A percentile compares a stretch with the other conserved stretches of the same genome.
Conservation (phyloP, 2,113 vertebrate genomes). For the Engraulis encrasicolus region DNA sequence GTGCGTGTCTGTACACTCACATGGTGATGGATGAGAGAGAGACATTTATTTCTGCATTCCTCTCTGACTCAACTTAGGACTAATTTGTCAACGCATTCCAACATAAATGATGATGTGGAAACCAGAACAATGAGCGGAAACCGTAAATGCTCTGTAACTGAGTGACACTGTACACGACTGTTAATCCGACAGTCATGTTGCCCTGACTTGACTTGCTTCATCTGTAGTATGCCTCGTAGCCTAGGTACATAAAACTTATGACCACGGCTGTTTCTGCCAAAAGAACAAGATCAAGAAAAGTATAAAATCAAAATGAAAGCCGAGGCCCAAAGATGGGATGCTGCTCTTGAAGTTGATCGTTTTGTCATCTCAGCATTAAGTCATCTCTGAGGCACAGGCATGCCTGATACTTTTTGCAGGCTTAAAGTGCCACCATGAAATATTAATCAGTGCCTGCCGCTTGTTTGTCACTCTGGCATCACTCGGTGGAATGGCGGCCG, state of each 20-base stretch:
- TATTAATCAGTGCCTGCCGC: slow-evolving; percentile 69
- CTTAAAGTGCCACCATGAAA: slow-evolving; percentile 70
- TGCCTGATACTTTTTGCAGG: slow-evolving; percentile 60
- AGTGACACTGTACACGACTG: neutral
- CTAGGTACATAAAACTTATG: neutral
- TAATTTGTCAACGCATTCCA: slow-evolving; percentile 33
- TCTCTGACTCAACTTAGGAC: slow-evolving; percentile 51
- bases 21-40: slow-evolving; percentile 58
- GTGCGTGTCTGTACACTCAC: slow-evolving; percentile 48
- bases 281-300: slow-evolving; percentile 42
- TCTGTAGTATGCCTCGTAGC: neutral
- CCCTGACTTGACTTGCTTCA: slow-evolving; percentile 28
- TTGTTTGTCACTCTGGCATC: slow-evolving; percentile 70
- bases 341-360: slow-evolving; percentile 52
- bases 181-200: slow-evolving; percentile 42
- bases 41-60: slow-evolving; percentile 29
- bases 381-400: slow-evolving; percentile 60
- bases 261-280: neutral
- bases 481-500: slow-evolving; percentile 67
- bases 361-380: slow-evolving; percentile 69
- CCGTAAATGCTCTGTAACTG: slow-evolving; percentile 32
- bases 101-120: slow-evolving; percentile 17
- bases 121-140: slow-evolving; percentile 10
- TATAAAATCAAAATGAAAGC: slow-evolving; percentile 5
- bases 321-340: slow-evolving; percentile 35